phyloP scores from a whole-genome alignment of 2,888 invertebrate species.

The Eledone cirrhosa region DNA sequence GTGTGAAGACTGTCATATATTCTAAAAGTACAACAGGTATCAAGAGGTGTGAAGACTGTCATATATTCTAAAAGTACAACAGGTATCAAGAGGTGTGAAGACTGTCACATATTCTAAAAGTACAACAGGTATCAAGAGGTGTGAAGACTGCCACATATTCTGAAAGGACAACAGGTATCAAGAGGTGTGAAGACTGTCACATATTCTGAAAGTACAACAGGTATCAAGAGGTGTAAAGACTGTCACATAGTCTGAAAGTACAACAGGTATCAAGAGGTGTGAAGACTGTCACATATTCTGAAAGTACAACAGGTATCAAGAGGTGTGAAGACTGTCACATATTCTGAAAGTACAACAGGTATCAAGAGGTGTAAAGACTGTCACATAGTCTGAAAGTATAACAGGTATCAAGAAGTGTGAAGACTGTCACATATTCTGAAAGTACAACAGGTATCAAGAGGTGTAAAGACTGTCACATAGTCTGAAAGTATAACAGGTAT shows the following conservation, averaged over 20 bases:
- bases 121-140: constrained; percentile 67
- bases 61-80: constrained; percentile 70
- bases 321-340: constrained; percentile 84
- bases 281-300: constrained; percentile 82
- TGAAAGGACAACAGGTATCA: constrained; percentile 29
- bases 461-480: constrained; percentile 86
- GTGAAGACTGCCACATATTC: constrained; percentile 83
- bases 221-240: constrained; percentile 74
- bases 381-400: constrained; percentile 75
- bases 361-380: constrained; percentile 76
- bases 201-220: constrained; percentile 67
- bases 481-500: constrained; percentile 38
- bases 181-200: constrained; percentile 84
- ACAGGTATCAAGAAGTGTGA: constrained; percentile 41
- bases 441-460: constrained; percentile 50
- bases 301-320: background rate
- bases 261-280: constrained; percentile 69
- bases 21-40: constrained; percentile 38
- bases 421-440: constrained; percentile 81
- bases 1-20: constrained; percentile 86
- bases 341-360: constrained; percentile 66
- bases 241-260: constrained; percentile 77
- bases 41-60: constrained; percentile 81
- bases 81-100: constrained; percentile 73
- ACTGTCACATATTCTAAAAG: constrained; percentile 78